Evolutionary conservation across 2,888 invertebrate genomes (phyloP), one percentile per base, ranked within the genome.

Genomic region (Limnephilus marmoratus): DNA sequence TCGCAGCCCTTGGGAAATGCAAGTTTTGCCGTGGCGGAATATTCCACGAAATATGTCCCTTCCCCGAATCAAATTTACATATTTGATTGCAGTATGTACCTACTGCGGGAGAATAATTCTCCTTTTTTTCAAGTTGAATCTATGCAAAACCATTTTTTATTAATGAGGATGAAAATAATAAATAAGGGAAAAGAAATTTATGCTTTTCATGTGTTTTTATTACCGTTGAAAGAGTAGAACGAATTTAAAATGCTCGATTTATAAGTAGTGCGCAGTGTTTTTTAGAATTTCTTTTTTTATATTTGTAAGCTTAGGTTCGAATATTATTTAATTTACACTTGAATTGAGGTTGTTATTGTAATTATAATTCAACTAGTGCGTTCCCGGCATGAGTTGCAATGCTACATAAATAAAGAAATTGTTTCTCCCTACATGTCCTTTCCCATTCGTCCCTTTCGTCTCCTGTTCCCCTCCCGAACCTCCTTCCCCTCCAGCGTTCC

Each of bases 41-140:
- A 90, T 34, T 90, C 37, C 53, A 68, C 83, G 11, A 90, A 83
- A 90, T 90, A 31, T 83, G 82, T 49, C 83, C 53, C 53, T 90
- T 81, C 2, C 34, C 31, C 9, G 53, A 90, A 90, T 85, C 45
- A 68, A 37, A 90, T 90, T 90, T 90, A 90, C 83, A 90, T 85
- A 85, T 90, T 85, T 90, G 90, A 85, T 90, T 90, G 85, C 85
- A 85, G 86, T 45, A 41, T 82, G 53, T 68, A 68, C 49, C 49
- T 49, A 49, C 29, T 7, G 31, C 31, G 87, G 49, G 68, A 53
- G 68, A 34, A 87, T 68, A 53, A 11, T 53, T 9, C 18, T 53
- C 11, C 31, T 29, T 87, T 85, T 85, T 85, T 85, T 29, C 29
- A 29, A 34, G 29, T 34, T 24, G 83, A 37, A 37, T 31, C 31